Conservation (phyloP, 2,888 invertebrate species). For the Augochlorella aurata region DNA sequence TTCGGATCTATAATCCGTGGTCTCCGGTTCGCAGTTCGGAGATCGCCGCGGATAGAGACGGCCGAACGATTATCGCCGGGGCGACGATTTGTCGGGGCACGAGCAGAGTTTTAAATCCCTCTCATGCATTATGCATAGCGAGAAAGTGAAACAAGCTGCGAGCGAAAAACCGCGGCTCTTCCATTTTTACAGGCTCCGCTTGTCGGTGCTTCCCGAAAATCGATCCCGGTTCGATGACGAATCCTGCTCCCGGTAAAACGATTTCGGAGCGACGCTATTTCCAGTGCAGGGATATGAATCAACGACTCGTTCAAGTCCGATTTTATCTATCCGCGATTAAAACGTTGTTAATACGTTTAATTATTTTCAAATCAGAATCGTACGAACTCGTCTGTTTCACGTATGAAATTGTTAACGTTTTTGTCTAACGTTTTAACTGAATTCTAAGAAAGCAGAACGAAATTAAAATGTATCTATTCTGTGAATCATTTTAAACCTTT, state of each 20-base stretch:
- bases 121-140: slow-evolving; percentile 52
- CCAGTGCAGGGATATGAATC: too few species aligned
- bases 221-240: slow-evolving; percentile 24
- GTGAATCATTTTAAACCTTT: too few species aligned
- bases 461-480: too few species aligned
- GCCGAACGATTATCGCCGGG: slow-evolving; percentile 18
- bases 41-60: neutral
- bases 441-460: too few species aligned
- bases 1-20: neutral
- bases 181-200: slow-evolving; percentile 1
- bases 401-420: too few species aligned
- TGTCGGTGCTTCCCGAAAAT: slow-evolving; percentile 6
- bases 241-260: neutral
- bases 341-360: too few species aligned
- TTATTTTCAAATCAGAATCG: too few species aligned
- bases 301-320: too few species aligned
- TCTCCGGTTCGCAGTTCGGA: neutral
- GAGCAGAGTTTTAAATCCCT: slow-evolving; percentile 31
- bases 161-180: slow-evolving; percentile 38
- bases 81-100: slow-evolving; percentile 45
- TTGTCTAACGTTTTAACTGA: too few species aligned
- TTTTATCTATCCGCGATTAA: too few species aligned
- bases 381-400: too few species aligned
- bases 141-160: slow-evolving; percentile 54
- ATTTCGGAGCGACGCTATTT: neutral